Base-by-base conservation (phyloP, 1,140 invertebrate genomes). In the Drosophila yakuba region DNA sequence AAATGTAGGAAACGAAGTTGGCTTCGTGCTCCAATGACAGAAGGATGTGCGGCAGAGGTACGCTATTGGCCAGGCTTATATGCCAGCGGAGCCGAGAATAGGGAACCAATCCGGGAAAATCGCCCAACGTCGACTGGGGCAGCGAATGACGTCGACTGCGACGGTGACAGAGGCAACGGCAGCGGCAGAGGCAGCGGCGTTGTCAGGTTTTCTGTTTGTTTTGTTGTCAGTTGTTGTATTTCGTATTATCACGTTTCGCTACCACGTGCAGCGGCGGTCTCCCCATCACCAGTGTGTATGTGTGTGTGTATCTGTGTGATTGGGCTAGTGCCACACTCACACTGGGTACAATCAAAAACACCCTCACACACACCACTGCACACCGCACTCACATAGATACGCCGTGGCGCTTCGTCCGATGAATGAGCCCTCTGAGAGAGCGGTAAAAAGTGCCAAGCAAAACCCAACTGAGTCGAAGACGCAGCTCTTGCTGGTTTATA, bases 131-230 rank as follows among this genome's bases (percentile, higher is more conserved):
- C 10, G 44, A 2, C 20, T 2, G 38, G 11, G n/a, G 1, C 39
- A 11, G 41, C 15, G 47, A 60, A 15, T n/a, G n/a, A 4, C 38
- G 38, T 2, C 15, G 14, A 36, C 59, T 23, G 11, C 35, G 39
- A 23, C 50, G 66, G 12, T 35, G 8, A 32, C 50, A 56, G 39
- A 62, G 64, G 51, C 55, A 50, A 39, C 64, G 61, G 39, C 50
- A 56, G 39, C 59, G 64, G 51, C 55, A 50, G 39, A 62, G 61
- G 47, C 55, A 50, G 43, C 64, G 61, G 52, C 73, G 78, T 80
- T 51, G 80, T 88, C 85, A 82, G 85, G 80, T 89, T 89, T 89
- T 90, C 73, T 89, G 86, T 90, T 89, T 89, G 85, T 89, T 89
- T 90, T 89, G 85, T 76, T 84, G 85, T 56, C 80, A 78, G 84